Evolutionary conservation across 2,888 invertebrate genomes (phyloP).

Genomic region (Ashinkailepas kermadecensis): DNA sequence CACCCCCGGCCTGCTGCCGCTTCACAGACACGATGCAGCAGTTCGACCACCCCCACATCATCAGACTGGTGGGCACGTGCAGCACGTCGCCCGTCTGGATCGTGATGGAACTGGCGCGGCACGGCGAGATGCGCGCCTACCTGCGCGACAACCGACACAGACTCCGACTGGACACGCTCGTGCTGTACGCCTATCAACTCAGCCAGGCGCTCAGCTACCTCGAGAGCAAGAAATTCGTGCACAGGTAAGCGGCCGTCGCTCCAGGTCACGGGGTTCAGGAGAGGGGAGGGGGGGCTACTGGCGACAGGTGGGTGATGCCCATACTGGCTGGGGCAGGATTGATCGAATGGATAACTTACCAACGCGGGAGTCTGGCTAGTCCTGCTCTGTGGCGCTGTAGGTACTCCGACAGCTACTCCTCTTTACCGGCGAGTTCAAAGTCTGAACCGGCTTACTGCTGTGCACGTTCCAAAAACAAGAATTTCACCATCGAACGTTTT

Average conservation of each 20-base stretch:
- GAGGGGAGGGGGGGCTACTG: background rate
- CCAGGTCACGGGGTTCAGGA: background rate
- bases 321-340: too few relatives aligned
- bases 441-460: too few relatives aligned
- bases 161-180: slow-evolving; percentile 73
- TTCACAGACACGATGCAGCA: slow-evolving; percentile 77
- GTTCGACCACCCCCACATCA: slow-evolving; percentile 97
- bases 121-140: slow-evolving; percentile 92
- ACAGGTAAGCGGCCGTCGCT: slow-evolving; percentile 41
- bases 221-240: slow-evolving; percentile 96
- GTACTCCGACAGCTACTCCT: too few relatives aligned
- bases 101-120: slow-evolving; percentile 92
- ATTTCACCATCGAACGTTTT: too few relatives aligned
- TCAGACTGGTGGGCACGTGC: slow-evolving; percentile 90
- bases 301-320: too few relatives aligned
- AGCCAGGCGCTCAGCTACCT: slow-evolving; percentile 93
- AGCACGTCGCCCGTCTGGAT: slow-evolving; percentile 93
- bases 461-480: too few relatives aligned
- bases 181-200: slow-evolving; percentile 86
- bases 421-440: too few relatives aligned
- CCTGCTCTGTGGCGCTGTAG: too few relatives aligned
- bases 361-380: too few relatives aligned
- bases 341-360: too few relatives aligned
- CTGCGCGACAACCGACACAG: slow-evolving; percentile 79
- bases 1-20: too few relatives aligned